phyloP scores from a whole-genome alignment of 2,888 invertebrate species.

The Brachyopa scutellaris region DNA sequence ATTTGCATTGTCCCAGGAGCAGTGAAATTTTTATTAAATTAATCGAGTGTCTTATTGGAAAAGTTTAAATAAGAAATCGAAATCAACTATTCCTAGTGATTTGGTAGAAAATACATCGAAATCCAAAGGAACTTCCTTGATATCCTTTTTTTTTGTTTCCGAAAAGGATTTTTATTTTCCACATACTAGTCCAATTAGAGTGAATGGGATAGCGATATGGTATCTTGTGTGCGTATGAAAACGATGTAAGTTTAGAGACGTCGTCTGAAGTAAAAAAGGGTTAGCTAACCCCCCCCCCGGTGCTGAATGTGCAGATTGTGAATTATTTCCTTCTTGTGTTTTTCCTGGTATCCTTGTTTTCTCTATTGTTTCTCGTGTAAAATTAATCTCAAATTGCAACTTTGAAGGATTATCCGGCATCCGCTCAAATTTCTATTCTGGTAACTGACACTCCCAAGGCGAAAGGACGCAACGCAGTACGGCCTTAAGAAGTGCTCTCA shows the following conservation, averaged over 20 bases:
- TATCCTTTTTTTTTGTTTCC: slow-evolving; percentile 14
- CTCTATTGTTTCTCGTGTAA: slow-evolving; percentile 1
- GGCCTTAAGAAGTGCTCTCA: slow-evolving; percentile 19
- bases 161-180: slow-evolving; percentile 36
- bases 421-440: slow-evolving; percentile 3
- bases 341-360: background rate
- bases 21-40: too few relatives aligned
- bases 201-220: slow-evolving; percentile 24
- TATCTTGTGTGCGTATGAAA: slow-evolving; percentile 26
- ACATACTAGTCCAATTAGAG: slow-evolving; percentile 10
- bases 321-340: slow-evolving; percentile 17
- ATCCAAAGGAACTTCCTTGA: background rate
- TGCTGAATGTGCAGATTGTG: slow-evolving; percentile 16
- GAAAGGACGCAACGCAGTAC: background rate
- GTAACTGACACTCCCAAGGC: background rate
- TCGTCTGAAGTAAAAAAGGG: slow-evolving; percentile 58
- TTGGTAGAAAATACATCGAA: background rate
- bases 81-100: too few relatives aligned
- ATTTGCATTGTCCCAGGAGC: background rate
- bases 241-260: slow-evolving; percentile 40
- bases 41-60: too few relatives aligned
- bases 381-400: slow-evolving; percentile 28
- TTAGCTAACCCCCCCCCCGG: slow-evolving; percentile 51
- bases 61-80: background rate
- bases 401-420: slow-evolving; percentile 39